Base-by-base conservation (phyloP, 2,888 invertebrate species). In the Megastigmus dorsalis region DNA sequence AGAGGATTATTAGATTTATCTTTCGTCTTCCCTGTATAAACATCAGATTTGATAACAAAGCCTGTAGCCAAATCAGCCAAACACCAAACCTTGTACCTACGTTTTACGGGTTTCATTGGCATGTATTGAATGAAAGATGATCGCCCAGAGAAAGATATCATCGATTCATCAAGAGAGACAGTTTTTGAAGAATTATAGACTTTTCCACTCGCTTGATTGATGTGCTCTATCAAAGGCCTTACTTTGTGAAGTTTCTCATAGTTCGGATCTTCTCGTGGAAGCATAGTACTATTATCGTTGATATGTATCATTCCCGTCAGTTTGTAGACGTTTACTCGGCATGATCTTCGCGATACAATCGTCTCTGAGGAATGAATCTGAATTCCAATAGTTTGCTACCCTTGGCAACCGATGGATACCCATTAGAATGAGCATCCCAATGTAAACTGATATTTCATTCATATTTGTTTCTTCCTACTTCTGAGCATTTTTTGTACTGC, bases 21-120 rank as follows among this genome's bases (percentile, higher is more conserved):
- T 20, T 43, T 69, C 2, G 66, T 60, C 33, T 71, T 75, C 10
- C 71, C 62, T 23, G 57, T 55, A 43, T 71, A 71, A 7, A 75
- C 52, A 41, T 71, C 50, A 33, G 59, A 62, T 67, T 71, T 62
- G 3, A 62, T 28, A 28, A 66, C 54, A 15, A 54, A 76, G 62
- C 73, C 70, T 43, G 76, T 76, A n/a, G 54, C 13, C 7, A 67
- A 54, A 63, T 70, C 73, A 28, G 60, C 48, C n/a, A 73, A 52
- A 30, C 66, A 65, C 76, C 66, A 76, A 26, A 76, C 70, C 30
- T 76, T 76, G 41, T 59, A 76, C 1, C 76, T 60, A 45, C 66
- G 36, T 38, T 75, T 75, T 6, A 70, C 45, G 13, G 63, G 75
- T 48, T 75, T 70, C 67, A 67, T 68, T 43, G 68, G 68, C 68